Base-by-base conservation (phyloP, 2,797 vertebrate species). In the Enteromius afrohamiltoni region DNA sequence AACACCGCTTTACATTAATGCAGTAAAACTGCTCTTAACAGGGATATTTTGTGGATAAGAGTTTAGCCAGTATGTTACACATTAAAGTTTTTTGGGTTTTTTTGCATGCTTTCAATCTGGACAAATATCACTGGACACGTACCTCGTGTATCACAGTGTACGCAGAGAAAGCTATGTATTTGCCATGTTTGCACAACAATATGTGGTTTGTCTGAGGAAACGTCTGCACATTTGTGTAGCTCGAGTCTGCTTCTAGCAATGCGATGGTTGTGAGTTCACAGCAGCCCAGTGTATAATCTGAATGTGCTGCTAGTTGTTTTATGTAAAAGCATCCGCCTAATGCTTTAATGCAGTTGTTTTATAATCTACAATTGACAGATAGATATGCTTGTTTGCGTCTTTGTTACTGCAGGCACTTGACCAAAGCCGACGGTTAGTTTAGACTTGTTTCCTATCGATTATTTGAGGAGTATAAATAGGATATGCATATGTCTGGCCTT, bases 401-500 rank as follows among this genome's bases (percentile, higher is more conserved):
- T 58, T 34, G 55, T 80, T 71, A 62, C 83, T 85, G 68, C 78
- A 65, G 77, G 73, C 83, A 86, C 71, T 71, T 51, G n/a, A 62
- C 78, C 83, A 77, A 69, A 47, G 51, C 62, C 55, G 76, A 62
- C n/a, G 34, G 69, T 69, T 62, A 55, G 74, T 68, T 19, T 83
- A 26, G 84, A 29, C 29, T 76, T 26, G 74, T 83, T 89, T 84
- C 76, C 85, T 78, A 77, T 75, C 77, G 77, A 86, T 88, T 80
- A 87, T 81, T 86, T 84, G 70, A 83, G 80, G 69, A 73, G 84
- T 76, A 51, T 85, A 70, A 89, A 85, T 76, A 49, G 77, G 80
- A 87, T 87, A 85, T 89, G 65, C 83, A 85, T 86, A 84, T 83
- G 55, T 55, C 80, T 82, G 65, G 67, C 83, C 62, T 77, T 85